phyloP scores from a whole-genome alignment of 2,888 invertebrate genomes.

The Portevinia maculata region DNA sequence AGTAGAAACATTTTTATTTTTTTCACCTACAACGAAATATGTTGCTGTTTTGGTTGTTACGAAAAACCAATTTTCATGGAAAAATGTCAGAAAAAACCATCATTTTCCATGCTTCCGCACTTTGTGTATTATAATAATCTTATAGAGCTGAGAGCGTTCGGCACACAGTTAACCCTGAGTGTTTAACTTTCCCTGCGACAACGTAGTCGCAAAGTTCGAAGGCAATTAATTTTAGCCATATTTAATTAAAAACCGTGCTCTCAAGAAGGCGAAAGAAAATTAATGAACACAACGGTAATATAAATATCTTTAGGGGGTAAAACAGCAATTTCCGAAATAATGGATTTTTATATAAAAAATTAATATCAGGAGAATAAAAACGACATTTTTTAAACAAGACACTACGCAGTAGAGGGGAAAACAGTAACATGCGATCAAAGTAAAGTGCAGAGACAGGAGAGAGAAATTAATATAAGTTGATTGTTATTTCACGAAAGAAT shows the following conservation, averaged over 20 bases:
- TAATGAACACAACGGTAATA: slow-evolving; percentile 10
- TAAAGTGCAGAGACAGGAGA: no score
- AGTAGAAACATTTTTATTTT: background rate
- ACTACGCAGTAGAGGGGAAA: background rate
- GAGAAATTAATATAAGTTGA: no score
- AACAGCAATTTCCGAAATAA: slow-evolving; percentile 41
- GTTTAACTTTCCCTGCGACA: slow-evolving; percentile 21
- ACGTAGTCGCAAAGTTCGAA: slow-evolving; percentile 24
- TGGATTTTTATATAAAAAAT: slow-evolving; percentile 44
- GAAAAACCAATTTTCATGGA: slow-evolving; percentile 4
- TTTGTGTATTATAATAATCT: slow-evolving; percentile 24
- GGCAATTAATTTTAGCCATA: slow-evolving; percentile 62
- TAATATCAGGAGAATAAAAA: slow-evolving; percentile 4
- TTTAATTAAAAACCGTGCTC: slow-evolving; percentile 60
- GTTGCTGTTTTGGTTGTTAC: background rate
- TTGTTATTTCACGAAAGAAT: no score
- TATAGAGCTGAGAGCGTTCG: background rate
- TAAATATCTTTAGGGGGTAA: slow-evolving; percentile 3
- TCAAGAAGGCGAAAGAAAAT: slow-evolving; percentile 18
- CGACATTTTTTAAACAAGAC: background rate
- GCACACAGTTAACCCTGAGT: slow-evolving; percentile 16
- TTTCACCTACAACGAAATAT: background rate
- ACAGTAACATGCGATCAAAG: no score
- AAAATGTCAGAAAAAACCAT: slow-evolving; percentile 9
- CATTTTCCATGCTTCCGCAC: slow-evolving; percentile 33